Conservation (phyloP, 1,140 invertebrate genomes). For the Oreohelix idahoensis region DNA sequence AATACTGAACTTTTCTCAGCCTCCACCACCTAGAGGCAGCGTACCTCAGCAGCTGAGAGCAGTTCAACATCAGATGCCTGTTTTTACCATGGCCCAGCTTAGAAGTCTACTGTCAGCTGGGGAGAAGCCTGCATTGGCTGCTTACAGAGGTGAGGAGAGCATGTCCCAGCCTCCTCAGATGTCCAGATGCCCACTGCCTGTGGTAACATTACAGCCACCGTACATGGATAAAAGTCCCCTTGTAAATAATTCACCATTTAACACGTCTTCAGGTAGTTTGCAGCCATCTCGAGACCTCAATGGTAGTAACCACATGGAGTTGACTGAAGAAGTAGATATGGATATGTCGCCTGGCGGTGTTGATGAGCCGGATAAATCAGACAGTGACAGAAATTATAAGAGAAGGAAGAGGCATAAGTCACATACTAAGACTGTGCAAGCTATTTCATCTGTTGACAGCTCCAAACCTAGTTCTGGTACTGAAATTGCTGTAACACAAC, state of each 20-base stretch:
- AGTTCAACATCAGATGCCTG: neutral
- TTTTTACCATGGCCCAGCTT: conserved; percentile 5
- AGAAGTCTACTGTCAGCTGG: conserved; percentile 13
- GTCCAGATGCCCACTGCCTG: neutral
- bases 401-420: conserved; percentile 2
- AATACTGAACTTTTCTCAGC: neutral
- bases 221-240: conserved; percentile 1
- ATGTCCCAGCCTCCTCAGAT: neutral
- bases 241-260: neutral
- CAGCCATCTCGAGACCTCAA: neutral
- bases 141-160: neutral
- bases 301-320: conserved; percentile 49
- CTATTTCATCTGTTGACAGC: conserved; percentile 72
- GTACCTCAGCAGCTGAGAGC: too few relatives aligned
- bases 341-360: conserved; percentile 75
- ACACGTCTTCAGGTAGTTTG: neutral
- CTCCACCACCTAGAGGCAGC: neutral
- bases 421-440: conserved; percentile 55
- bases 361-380: conserved; percentile 45
- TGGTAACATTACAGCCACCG: neutral
- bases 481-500: conserved; percentile 15
- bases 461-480: conserved; percentile 13
- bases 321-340: conserved; percentile 77
- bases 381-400: neutral
- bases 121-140: conserved; percentile 4